phyloP scores from a whole-genome alignment of 2,113 vertebrate species.

The Etheostoma spectabile region DNA sequence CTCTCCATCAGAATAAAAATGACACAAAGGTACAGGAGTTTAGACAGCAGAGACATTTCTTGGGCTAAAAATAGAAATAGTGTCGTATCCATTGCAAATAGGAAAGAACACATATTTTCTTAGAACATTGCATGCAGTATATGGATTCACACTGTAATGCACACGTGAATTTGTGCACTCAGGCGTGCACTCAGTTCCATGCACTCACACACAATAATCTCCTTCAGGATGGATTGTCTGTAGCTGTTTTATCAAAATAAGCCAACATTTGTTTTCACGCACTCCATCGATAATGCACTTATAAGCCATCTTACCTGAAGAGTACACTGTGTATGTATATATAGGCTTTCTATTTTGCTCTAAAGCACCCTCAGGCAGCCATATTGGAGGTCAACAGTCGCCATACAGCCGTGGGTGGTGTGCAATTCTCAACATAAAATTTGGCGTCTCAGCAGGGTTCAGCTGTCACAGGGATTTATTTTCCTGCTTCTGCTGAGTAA shows the following conservation, averaged over 20 bases:
- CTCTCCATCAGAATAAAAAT: background rate
- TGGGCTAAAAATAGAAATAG: constrained; percentile 55
- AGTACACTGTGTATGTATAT: constrained; percentile 13
- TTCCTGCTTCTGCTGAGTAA: constrained; percentile 5
- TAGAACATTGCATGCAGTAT: background rate
- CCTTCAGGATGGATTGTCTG: constrained; percentile 45
- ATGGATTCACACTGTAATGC: constrained; percentile 45
- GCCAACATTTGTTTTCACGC: constrained; percentile 15
- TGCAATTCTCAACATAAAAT: background rate
- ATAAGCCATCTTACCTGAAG: constrained; percentile 29
- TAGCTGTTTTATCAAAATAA: constrained; percentile 56
- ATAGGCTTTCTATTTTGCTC: constrained; percentile 1
- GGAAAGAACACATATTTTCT: constrained; percentile 43
- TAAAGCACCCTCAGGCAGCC: constrained; percentile 25
- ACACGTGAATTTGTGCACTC: constrained; percentile 30
- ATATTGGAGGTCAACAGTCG: constrained; percentile 3
- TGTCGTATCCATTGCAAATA: constrained; percentile 35
- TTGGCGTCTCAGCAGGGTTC: background rate
- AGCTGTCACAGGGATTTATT: background rate
- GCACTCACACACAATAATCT: constrained; percentile 18
- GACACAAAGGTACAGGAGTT: constrained; percentile 49
- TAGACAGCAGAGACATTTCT: constrained; percentile 39
- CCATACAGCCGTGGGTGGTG: constrained; percentile 12
- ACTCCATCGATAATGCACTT: constrained; percentile 14
- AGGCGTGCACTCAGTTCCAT: constrained; percentile 22